Evolutionary conservation across 2,888 invertebrate species (phyloP), one percentile per base, ranked within the genome.

Genomic region (Balanococcus diminutus): DNA sequence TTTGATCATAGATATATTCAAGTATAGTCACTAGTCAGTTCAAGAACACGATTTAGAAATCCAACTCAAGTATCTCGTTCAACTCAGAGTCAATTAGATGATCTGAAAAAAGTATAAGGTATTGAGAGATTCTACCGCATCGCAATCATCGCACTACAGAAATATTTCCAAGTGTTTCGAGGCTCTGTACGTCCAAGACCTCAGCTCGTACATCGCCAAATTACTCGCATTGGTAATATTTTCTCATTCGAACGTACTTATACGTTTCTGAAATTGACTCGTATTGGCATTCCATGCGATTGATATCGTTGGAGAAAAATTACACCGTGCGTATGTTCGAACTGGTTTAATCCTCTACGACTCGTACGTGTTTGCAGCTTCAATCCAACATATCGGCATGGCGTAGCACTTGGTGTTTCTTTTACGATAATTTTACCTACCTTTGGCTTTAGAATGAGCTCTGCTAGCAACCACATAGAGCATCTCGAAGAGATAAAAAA

Each of bases 31-130:
- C 19, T 22, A 22, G 56, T 22, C 56, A 56, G 56, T 56, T 19
- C 56, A 22, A 56, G 56, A 56, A 56, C 56, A 56, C 56, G 56
- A 56, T 56, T 56, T 56, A 56, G 56, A 56, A 56, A 56, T 56
- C 56, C 56, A 2, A 46, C n/a, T 46, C 46, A 1, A 6, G 22
- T 56, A 19, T 9, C 56, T 56, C 22, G 22, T 56, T 8, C 56
- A 56, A 2, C 56, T 56, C 56, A n/a, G n/a, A n/a, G n/a, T n/a
- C n/a, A 9, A 56, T 56, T 56, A 56, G 22, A 56, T 8, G 22
- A 19, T 56, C 22, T 56, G 9, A 36, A 36, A 56, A 6, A 22
- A 56, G 22, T 6, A 36, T 36, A 19, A 56, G 56, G 6, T 56
- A 56, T 46, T 36, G 8, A 5, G 36, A 46, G n/a, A 46, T 46